Evolutionary conservation across 2,113 vertebrate species (phyloP), one percentile per base, ranked within the genome.

Genomic region (Phylloscopus trochilus): DNA sequence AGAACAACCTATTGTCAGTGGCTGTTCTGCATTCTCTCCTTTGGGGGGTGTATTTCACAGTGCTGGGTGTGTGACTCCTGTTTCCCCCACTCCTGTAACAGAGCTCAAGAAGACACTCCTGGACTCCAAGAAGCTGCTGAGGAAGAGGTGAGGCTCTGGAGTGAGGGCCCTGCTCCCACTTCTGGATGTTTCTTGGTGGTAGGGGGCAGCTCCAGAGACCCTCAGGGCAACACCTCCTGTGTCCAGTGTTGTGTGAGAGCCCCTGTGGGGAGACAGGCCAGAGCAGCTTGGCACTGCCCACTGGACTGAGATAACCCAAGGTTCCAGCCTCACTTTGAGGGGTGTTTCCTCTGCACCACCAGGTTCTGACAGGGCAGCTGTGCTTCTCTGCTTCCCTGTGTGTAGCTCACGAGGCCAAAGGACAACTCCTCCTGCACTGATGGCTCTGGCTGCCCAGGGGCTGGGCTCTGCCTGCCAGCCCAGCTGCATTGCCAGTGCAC

Each of bases 51-150:
- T 33, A 33, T 89, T 69, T 79, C 30, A 21, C 26, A 23, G 18
- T 43, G n/a, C 43, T 83, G 37, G 5, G 4, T 60, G 20, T 66
- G 55, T 83, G 56, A 77, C 37, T 49, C 28, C 83, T 83, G n/a
- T 94, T 95, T 49, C 13, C 9, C 11, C 19, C 16, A 28, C 10
- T 11, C 27, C 30, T 58, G 84, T 94, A 91, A 83, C 13, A 97
- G 76, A 97, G 89, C 96, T 98, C 55, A 97, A 27, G 59, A 97
- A 98, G 92, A 94, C 98, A 44, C 97, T 99, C 47, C 74, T 91
- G 85, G 98, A 98, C 53, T 98, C 98, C 90, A 98, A 96, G 95
- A 99, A 97, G 92, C 4, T 98, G 93, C 94, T 99, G 72, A 98
- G 94, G 93, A 99, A 98, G 96, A 95, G 97, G 99, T 99, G 90